Base-by-base conservation (phyloP, 2,888 invertebrate genomes). In the Syrista parreyssii region DNA sequence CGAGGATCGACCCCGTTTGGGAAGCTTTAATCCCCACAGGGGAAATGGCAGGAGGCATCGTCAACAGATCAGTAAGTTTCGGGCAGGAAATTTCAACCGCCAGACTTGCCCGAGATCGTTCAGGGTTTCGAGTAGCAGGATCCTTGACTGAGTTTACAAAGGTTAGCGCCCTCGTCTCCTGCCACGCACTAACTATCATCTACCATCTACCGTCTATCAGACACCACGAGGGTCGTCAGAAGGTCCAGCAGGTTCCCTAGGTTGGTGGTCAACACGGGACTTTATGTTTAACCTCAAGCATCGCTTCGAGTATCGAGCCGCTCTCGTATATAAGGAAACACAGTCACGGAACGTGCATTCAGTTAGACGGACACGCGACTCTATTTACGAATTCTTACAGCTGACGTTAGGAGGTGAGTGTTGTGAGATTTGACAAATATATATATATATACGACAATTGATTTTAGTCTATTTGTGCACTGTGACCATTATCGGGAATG, bases 261-360 rank as follows among this genome's bases (percentile, higher is more conserved):
- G 40, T 55, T 23, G 74, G 73, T 71, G 75, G 72, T 74, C 74
- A 36, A 40, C 31, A 82, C 79, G 83, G 75, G 83, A 82, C 80
- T 77, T 81, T 76, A 75, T 35, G 78, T 78, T 79, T 83, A 84
- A 87, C 86, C 84, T 86, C 82, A 84, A 83, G 40, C 23, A 23
- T 55, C 40, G 40, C 40, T 23, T 35, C 76, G 77, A 71, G 72
- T 79, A 75, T 74, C 75, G 75, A 68, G 40, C 78, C 73, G 33
- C 77, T 73, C 35, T 74, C 83, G 84, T 88, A 89, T 89, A 90
- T 88, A 90, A 88, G 15, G 88, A 86, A 83, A 87, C 85, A 85
- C 83, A 83, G 84, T 86, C 81, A 79, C 86, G 84, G 85, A 85
- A 86, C 85, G 84, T 79, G 82, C 83, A 86, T 85, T 87, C 90